Evolutionary conservation across 2,888 invertebrate species (phyloP).

Genomic region (Ariolimax columbianus): DNA sequence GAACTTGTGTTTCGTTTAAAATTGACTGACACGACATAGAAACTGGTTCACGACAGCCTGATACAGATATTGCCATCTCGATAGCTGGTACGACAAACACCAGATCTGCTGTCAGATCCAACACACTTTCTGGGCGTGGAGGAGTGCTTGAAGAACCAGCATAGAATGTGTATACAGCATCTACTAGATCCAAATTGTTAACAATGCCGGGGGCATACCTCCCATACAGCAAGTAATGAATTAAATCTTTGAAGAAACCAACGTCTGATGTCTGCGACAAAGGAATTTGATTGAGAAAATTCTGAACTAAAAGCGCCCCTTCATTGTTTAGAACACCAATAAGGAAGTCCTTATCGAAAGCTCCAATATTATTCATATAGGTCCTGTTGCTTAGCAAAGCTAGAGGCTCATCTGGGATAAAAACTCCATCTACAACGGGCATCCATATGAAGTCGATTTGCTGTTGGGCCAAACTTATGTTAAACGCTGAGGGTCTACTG

Average conservation of each 20-base stretch:
- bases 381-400: slow-evolving; percentile 11
- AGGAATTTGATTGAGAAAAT: slow-evolving; percentile 24
- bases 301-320: slow-evolving; percentile 2
- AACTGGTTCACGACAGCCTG: background rate
- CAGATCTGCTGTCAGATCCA: slow-evolving; percentile 35
- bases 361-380: background rate
- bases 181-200: background rate
- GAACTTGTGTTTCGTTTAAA: background rate
- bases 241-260: slow-evolving; percentile 12
- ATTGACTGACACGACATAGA: background rate
- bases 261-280: background rate
- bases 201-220: background rate
- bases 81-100: slow-evolving; percentile 37
- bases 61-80: slow-evolving; percentile 35
- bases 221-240: background rate
- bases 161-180: slow-evolving; percentile 32
- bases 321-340: slow-evolving; percentile 40
- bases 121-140: background rate
- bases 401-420: slow-evolving; percentile 44
- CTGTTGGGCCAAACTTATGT: background rate
- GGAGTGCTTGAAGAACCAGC: background rate
- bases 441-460: slow-evolving; percentile 46
- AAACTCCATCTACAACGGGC: slow-evolving; percentile 31
- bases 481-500: slow-evolving; percentile 17
- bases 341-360: slow-evolving; percentile 36